These are phyloP conservation scores for Lepidurus apus DNA, from an alignment of 1,140 invertebrate species.

Conservation along the genomic window DNA sequence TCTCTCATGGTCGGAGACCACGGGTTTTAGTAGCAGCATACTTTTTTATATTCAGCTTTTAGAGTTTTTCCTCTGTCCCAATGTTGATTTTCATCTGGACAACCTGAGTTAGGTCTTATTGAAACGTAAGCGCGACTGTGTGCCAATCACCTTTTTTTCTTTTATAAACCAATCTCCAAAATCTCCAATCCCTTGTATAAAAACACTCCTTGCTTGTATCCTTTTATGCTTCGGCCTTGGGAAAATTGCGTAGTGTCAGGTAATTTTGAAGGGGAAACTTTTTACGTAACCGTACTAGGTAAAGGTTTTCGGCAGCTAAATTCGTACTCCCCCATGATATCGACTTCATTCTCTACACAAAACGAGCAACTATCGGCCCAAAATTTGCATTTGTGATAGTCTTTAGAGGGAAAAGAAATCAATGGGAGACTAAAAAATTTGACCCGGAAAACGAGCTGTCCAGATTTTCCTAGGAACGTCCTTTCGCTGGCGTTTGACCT, in stretches of 20 bases:
- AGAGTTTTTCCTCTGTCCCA: not conserved
- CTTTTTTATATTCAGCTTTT: not conserved
- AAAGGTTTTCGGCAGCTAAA: not conserved
- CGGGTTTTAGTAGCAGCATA: not conserved
- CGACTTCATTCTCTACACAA: not conserved
- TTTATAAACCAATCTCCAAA: not conserved
- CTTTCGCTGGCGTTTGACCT: not conserved
- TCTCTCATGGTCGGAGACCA: slow-evolving; percentile 13
- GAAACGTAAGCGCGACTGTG: slow-evolving; percentile 9
- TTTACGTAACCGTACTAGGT: not conserved
- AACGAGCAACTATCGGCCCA: not conserved
- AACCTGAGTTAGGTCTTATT: slow-evolving; percentile 9
- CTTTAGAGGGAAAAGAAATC: not conserved
- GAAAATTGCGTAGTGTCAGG: not conserved
- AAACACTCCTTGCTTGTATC: not conserved
- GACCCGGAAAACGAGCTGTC: too few species aligned
- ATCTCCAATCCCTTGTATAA: not conserved
- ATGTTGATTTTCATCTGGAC: not conserved
- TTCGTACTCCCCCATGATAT: not conserved
- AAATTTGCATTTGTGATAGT: not conserved
- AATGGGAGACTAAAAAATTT: not conserved
- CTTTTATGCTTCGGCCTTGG: slow-evolving; percentile 6
- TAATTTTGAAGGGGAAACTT: not conserved
- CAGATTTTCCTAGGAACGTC: not conserved
- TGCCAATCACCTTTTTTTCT: not conserved